Conservation (phyloP, 2,113 vertebrate genomes). For the Ceyx cyanopectus region DNA sequence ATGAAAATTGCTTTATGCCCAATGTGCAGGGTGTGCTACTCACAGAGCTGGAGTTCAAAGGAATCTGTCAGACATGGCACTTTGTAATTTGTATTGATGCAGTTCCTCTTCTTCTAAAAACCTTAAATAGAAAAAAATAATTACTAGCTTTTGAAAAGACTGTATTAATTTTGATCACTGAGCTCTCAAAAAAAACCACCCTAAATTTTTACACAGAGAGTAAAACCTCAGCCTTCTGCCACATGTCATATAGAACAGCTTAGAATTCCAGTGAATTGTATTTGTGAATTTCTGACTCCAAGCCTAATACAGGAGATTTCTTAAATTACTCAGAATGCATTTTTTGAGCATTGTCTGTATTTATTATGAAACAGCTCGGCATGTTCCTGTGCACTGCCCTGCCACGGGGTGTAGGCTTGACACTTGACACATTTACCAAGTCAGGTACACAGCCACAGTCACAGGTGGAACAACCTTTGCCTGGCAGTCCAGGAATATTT, state of each 20-base stretch:
- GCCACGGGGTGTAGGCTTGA: not conserved
- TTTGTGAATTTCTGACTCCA: not conserved
- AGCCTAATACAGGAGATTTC: not conserved
- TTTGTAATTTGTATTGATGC: not conserved
- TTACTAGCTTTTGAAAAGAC: not conserved
- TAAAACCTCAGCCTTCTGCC: not conserved
- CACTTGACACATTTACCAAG: not conserved
- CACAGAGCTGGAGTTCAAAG: not conserved
- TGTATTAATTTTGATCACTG: not conserved
- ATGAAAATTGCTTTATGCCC: not conserved
- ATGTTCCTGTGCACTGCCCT: not conserved
- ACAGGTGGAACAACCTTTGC: rapidly evolving
- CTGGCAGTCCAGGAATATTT: not conserved
- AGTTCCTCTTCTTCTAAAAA: not conserved
- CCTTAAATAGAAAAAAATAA: not conserved
- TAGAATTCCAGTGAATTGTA: not conserved
- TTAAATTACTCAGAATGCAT: not conserved
- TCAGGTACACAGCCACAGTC: not conserved
- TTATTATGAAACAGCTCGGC: not conserved
- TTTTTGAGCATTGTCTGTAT: not conserved
- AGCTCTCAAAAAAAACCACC: not conserved
- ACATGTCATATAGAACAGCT: rapidly evolving
- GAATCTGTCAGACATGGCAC: too few relatives aligned
- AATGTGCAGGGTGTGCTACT: not conserved
- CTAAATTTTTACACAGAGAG: not conserved